Evolutionary conservation across 2,797 vertebrate species (phyloP), one percentile per base, ranked within the genome.

Genomic region (Mormyrops boulengeri): DNA sequence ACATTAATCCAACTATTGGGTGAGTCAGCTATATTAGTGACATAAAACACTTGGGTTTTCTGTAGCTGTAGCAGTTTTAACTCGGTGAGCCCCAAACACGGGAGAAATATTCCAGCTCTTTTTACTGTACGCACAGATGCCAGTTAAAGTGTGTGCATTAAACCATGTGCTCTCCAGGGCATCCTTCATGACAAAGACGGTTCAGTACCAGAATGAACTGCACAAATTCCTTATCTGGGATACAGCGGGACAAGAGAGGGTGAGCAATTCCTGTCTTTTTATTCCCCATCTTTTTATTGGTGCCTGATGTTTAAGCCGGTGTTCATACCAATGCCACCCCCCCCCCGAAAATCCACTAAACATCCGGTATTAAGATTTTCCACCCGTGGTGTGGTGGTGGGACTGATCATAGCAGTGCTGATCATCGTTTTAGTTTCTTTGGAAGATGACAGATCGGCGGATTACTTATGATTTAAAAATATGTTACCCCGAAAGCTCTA

Each of bases 151-250:
- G 8, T 88, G 22, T 89, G 9, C 11, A 77, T 55, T 85, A 49
- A 44, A 44, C 14, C 26, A 2, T 92, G 26, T 94, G 93, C 91
- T 95, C 95, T 93, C 82, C 95, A 99, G 98, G 93, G 99, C 99
- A 34, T 99, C 99, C 53, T 99, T 99, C 95, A 99, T 99, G 98
- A 99, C 98, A 90, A 99, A 99, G 96, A 99, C 98, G 17, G 98
- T 99, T 92, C 98, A 99, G 94, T 98, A 99, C 95, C 98, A 99
- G 94, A 99, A 97, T 90, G 98, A 99, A 93, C 96, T 99, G 73
- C 98, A 99, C 96, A 99, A 99, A 95, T 99, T 99, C 94, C 96
- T 99, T 91, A 99, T 99, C 94, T 99, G 99, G 99, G 99, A 99
- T 93, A 99, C 98, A 44, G 99, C 99, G 86, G 99, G 99, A 94